Evolutionary conservation across 2,888 invertebrate genomes (phyloP), one percentile per base, ranked within the genome.

Genomic region (Pseudococcus jackbeardsleyi): DNA sequence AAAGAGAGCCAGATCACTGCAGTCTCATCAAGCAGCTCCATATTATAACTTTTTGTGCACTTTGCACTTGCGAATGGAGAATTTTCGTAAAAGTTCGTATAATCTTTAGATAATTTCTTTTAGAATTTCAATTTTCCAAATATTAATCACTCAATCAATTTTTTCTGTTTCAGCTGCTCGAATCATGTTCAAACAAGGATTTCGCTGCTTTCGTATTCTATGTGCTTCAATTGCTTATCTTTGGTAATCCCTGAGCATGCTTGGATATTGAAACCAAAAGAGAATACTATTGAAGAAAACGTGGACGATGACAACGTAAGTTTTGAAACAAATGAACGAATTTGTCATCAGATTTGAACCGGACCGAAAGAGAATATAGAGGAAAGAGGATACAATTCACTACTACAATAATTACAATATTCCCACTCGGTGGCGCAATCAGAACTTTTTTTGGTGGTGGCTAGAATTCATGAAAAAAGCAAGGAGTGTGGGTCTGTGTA

Each of bases 31-130:
- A 50, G 90, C 90, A 64, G 89, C 89, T 39, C 94, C 96, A 86
- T 97, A 96, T 92, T 98, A 98, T 91, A 96, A 97, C 92, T 96
- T 98, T 91, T 93, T 98, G 26, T 98, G 97, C 92, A 94, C 97
- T 12, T 95, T 96, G 91, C 96, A 97, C 91, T 93, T 97, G 22
- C 94, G 94, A 89, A 94, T 96, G 89, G 95, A 95, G 39, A 96
- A 97, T 90, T 95, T 96, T 92, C 93, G 97, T 89, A 96, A 96
- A 93, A 96, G 96, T 96, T 91, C 54, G 2, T 33, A 5, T 15
- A 12, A 12, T 7, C 19, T 59, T 8, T 59, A 19, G 82, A 88
- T n/a, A 19, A 59, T 19, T 19, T 19, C 26, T 33, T 33, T 3
- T 33, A 84, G n/a, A 7, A 39, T 1, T n/a, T n/a, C 17, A 17